Evolutionary conservation across 1,140 invertebrate genomes (phyloP).

Genomic region (Aphaenogaster floridana): DNA sequence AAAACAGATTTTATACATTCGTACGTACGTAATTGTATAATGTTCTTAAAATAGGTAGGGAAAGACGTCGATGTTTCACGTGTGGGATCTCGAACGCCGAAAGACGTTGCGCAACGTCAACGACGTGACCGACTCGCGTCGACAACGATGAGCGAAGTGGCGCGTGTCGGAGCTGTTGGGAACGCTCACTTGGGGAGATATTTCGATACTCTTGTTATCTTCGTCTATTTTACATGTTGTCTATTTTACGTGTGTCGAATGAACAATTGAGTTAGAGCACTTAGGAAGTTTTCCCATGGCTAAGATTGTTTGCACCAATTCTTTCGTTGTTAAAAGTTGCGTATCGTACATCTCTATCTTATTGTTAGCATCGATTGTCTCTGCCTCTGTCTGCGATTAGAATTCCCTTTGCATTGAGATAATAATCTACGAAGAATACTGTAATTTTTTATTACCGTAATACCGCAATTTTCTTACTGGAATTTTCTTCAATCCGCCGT

Average conservation of each 20-base stretch:
- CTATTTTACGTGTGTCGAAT: background rate
- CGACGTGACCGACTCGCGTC: background rate
- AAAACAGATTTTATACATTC: constrained; percentile 84
- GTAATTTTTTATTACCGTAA: background rate
- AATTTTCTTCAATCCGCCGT: background rate
- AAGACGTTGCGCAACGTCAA: constrained; percentile 19
- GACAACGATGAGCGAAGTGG: background rate
- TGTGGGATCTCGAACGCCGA: constrained; percentile 69
- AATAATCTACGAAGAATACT: background rate
- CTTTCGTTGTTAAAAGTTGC: constrained; percentile 13
- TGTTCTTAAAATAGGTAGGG: constrained; percentile 72
- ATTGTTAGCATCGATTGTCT: constrained; percentile 1
- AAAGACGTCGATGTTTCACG: constrained; percentile 72
- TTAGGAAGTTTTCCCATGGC: background rate
- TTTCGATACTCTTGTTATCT: constrained; percentile 29
- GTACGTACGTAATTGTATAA: constrained; percentile 82
- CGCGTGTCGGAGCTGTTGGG: background rate
- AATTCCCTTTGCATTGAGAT: background rate
- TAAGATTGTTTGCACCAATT: constrained; percentile 10
- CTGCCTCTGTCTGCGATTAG: background rate
- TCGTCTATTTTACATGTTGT: constrained; percentile 34
- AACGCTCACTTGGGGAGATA: constrained; percentile 19
- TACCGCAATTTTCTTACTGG: background rate
- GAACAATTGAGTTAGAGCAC: constrained; percentile 38
- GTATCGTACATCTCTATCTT: background rate